Evolutionary conservation across 2,113 vertebrate species (phyloP).

Genomic region (Nycticorax nycticorax): DNA sequence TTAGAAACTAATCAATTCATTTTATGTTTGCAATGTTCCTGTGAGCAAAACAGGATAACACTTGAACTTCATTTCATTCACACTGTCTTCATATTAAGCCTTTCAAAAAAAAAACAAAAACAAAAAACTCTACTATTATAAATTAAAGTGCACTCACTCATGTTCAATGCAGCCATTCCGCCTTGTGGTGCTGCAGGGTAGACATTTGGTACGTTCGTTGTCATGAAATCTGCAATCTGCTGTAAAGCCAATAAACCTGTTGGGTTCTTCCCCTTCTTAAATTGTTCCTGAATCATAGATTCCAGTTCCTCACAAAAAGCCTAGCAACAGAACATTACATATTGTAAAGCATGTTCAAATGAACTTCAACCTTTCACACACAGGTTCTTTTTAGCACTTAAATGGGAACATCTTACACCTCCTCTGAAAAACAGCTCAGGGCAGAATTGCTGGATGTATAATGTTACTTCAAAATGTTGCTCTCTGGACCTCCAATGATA

Average conservation of each 20-base stretch:
- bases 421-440: background rate
- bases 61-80: background rate
- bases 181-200: slow-evolving; percentile 94
- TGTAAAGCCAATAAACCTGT: slow-evolving; percentile 93
- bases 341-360: background rate
- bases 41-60: background rate
- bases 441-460: background rate
- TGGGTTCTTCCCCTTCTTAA: slow-evolving; percentile 97
- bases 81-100: background rate
- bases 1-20: background rate
- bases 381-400: background rate
- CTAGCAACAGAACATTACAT: slow-evolving; percentile 63
- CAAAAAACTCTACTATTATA: background rate
- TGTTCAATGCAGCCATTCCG: slow-evolving; percentile 95
- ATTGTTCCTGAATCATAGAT: slow-evolving; percentile 97
- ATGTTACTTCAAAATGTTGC: background rate
- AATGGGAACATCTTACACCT: background rate
- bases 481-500: background rate
- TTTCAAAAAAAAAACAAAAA: background rate
- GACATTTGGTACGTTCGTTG: slow-evolving; percentile 89
- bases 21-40: background rate
- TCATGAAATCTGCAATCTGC: slow-evolving; percentile 99
- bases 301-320: slow-evolving; percentile 98
- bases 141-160: slow-evolving; percentile 85
- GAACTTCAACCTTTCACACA: background rate